Evolutionary conservation across 2,797 vertebrate genomes (phyloP), one percentile per base, ranked within the genome.

Genomic region (Cottoperca gobio): DNA sequence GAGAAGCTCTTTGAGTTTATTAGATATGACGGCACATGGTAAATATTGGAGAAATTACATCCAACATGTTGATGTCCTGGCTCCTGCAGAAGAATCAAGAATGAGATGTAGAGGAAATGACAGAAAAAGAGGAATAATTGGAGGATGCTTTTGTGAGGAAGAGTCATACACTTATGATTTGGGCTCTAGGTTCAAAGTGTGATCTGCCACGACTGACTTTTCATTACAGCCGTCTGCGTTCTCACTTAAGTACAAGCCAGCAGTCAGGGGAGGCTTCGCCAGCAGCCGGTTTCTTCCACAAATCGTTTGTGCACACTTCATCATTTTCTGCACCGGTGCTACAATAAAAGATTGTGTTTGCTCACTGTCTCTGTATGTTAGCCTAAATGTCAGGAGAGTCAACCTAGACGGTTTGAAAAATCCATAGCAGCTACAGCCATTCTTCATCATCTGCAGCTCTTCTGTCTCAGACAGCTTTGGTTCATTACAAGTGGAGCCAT

Each of bases 311-410:
- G 42, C 54, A 40, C 67, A 68, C 70, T 43, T 73, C 62, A 76
- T 82, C 67, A 73, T 85, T 70, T 81, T 77, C 73, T 54, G 28
- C 60, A 8, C 43, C 5, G 64, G 26, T 42, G 79, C 64, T 60
- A 64, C 64, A 48, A 69, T 82, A 78, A 84, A 76, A 72, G 37
- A 82, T 80, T 19, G 58, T 68, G 77, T 83, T 88, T 87, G 80
- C 76, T 83, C 67, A 55, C 73, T 70, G 81, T 85, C 78, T 84
- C 61, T 62, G 76, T 55, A 10, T 48, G 78, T 90, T 82, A 63
- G 81, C 39, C 73, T 66, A 82, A 88, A 91, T 90, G 88, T 87
- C 90, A 89, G 43, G 70, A 82, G 70, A 83, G 70, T 84, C 75
- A 65, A 17, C 52, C 35, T 62, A 60, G 77, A 80, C 37, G 35